phyloP scores from a whole-genome alignment of 1,140 invertebrate genomes.

The Leguminivora glycinivorella region DNA sequence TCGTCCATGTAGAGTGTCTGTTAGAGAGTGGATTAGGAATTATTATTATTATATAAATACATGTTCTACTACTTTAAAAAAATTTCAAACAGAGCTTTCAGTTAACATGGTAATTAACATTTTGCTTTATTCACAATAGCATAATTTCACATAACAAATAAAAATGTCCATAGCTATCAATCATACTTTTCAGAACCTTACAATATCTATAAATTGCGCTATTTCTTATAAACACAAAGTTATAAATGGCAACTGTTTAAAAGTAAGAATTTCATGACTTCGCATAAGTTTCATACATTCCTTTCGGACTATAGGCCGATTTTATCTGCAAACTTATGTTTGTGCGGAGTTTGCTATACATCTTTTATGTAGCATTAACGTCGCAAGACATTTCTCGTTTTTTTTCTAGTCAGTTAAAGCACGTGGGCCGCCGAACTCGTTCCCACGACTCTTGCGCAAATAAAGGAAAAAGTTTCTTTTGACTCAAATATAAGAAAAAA shows the following conservation, averaged over 20 bases:
- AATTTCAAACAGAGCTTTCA: background rate
- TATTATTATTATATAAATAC: no score
- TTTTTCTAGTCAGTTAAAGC: slow-evolving; percentile 60
- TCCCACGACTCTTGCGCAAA: slow-evolving; percentile 70
- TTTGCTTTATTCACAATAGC: background rate
- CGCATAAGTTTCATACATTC: background rate
- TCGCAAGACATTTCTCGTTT: slow-evolving; percentile 34
- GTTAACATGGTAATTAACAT: background rate
- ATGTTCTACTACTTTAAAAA: background rate
- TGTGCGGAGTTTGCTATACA: background rate
- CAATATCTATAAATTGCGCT: slow-evolving; percentile 37
- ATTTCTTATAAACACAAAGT: slow-evolving; percentile 13
- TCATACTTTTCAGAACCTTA: slow-evolving; percentile 44
- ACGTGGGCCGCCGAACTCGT: slow-evolving; percentile 51
- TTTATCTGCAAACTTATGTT: background rate
- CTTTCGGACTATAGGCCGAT: background rate
- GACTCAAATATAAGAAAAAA: slow-evolving; percentile 55
- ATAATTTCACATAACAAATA: background rate
- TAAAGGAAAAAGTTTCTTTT: slow-evolving; percentile 56
- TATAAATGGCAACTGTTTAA: background rate
- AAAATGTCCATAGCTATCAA: slow-evolving; percentile 36
- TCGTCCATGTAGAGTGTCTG: no score
- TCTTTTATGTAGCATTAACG: slow-evolving; percentile 8
- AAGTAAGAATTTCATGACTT: background rate
- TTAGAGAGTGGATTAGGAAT: no score